Percentiles rank a stretch among this genome's conserved stretches.
Evolutionary conservation across 2,113 vertebrate genomes (phyloP).

Genomic region (Ophthalmolycus amberensis): DNA sequence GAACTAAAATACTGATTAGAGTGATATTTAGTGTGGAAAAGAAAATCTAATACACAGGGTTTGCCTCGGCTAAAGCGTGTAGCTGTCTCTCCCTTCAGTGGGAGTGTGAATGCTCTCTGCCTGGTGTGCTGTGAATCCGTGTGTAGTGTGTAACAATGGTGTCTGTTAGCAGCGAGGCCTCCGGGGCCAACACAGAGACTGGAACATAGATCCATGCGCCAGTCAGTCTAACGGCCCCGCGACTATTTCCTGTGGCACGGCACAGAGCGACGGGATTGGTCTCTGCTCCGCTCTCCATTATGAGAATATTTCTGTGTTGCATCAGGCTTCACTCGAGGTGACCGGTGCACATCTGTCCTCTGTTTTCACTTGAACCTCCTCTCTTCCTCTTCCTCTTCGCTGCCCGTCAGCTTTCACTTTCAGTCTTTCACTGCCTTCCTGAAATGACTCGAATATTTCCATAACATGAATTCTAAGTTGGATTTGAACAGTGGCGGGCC

Average conservation of each 20-base stretch:
- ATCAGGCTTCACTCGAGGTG: slow-evolving; percentile 38
- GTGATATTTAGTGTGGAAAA: slow-evolving; percentile 54
- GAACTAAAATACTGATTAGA: slow-evolving; percentile 63
- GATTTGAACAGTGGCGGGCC: slow-evolving; percentile 26
- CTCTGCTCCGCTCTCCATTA: slow-evolving; percentile 9
- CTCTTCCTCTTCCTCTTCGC: slow-evolving; percentile 20
- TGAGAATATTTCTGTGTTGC: slow-evolving; percentile 47
- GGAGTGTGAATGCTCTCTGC: slow-evolving; percentile 74
- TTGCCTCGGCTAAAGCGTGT: slow-evolving; percentile 71
- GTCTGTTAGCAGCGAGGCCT: slow-evolving; percentile 45
- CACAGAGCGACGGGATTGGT: slow-evolving; percentile 43
- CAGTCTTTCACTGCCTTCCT: slow-evolving; percentile 39
- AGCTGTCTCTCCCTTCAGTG: slow-evolving; percentile 60
- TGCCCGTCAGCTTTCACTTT: slow-evolving; percentile 31
- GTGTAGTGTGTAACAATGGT: slow-evolving; percentile 53
- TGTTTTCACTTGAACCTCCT: slow-evolving; percentile 59
- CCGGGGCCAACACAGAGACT: slow-evolving; percentile 42
- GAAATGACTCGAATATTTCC: slow-evolving; percentile 37
- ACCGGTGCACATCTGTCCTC: slow-evolving; percentile 37
- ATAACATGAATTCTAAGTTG: slow-evolving; percentile 49
- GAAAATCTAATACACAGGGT: slow-evolving; percentile 43
- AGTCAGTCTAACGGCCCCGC: slow-evolving; percentile 42
- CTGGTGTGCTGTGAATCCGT: slow-evolving; percentile 66
- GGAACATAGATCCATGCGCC: slow-evolving; percentile 53
- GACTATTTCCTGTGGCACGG: slow-evolving; percentile 64